A percentile compares a stretch with the other conserved stretches of the same genome.
Conservation (phyloP, 2,888 invertebrate genomes). For the Julus scanicus region DNA sequence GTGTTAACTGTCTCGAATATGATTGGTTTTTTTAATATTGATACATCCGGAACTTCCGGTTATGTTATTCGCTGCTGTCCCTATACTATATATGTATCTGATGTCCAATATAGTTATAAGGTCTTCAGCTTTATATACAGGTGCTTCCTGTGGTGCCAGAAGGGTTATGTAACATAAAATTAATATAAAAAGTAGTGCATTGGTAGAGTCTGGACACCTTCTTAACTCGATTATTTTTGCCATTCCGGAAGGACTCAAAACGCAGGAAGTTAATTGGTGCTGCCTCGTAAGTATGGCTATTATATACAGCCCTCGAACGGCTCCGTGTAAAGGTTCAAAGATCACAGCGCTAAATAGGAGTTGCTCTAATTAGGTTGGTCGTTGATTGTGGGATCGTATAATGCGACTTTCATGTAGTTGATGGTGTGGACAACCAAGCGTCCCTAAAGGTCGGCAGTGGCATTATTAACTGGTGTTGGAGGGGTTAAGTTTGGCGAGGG, state of each 20-base stretch:
- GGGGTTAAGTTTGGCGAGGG: conserved; percentile 34
- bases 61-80: no score
- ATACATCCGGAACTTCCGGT: no score
- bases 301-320: background rate
- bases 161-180: no score
- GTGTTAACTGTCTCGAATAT: no score
- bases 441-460: conserved; percentile 37
- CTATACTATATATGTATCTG: no score
- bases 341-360: conserved; percentile 29
- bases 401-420: conserved; percentile 45
- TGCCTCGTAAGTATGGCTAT: background rate
- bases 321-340: background rate
- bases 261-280: background rate
- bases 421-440: conserved; percentile 43
- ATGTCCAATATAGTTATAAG: no score
- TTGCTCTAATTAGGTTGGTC: conserved; percentile 30
- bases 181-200: no score
- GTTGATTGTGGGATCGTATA: conserved; percentile 37
- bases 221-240: background rate
- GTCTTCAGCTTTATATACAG: no score
- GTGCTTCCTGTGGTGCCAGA: no score
- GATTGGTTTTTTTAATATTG: no score
- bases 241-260: background rate
- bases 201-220: background rate
- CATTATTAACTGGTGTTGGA: conserved; percentile 47